Evolutionary conservation across 2,797 vertebrate species (phyloP).

Genomic region (Labeo calbasu): DNA sequence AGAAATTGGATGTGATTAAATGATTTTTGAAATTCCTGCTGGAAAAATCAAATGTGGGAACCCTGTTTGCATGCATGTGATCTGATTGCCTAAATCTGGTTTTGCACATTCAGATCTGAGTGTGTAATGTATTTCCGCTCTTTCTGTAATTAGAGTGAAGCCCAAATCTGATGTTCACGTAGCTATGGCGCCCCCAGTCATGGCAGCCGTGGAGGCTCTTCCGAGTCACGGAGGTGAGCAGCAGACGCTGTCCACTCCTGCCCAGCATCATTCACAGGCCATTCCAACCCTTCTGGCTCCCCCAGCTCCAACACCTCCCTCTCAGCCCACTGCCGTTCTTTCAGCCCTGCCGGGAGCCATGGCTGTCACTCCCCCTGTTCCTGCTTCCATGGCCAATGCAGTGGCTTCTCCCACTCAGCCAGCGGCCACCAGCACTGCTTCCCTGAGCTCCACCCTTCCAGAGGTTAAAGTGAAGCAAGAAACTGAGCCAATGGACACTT

Average conservation of each 20-base stretch:
- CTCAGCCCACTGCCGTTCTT: slow-evolving; percentile 86
- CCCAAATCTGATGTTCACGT: slow-evolving; percentile 93
- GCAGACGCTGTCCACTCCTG: slow-evolving; percentile 80
- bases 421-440: slow-evolving; percentile 82
- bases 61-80: slow-evolving; percentile 5
- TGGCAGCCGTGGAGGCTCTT: slow-evolving; percentile 88
- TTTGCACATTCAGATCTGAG: background rate
- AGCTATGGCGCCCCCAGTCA: slow-evolving; percentile 86
- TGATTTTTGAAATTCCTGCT: background rate
- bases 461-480: slow-evolving; percentile 97
- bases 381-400: slow-evolving; percentile 84
- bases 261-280: slow-evolving; percentile 87
- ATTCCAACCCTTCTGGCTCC: slow-evolving; percentile 86
- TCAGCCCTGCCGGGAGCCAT: slow-evolving; percentile 86
- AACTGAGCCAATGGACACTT: slow-evolving; percentile 88
- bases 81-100: background rate
- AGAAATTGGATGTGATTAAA: background rate
- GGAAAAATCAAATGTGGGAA: slow-evolving; percentile 1
- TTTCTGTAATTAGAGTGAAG: slow-evolving; percentile 82
- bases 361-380: slow-evolving; percentile 81
- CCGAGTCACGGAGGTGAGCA: slow-evolving; percentile 86
- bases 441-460: slow-evolving; percentile 81
- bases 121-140: slow-evolving; percentile 18
- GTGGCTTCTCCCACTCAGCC: slow-evolving; percentile 88
- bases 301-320: slow-evolving; percentile 84